Evolutionary conservation across 1,140 invertebrate species (phyloP).

Genomic region (Tenebrio molitor): DNA sequence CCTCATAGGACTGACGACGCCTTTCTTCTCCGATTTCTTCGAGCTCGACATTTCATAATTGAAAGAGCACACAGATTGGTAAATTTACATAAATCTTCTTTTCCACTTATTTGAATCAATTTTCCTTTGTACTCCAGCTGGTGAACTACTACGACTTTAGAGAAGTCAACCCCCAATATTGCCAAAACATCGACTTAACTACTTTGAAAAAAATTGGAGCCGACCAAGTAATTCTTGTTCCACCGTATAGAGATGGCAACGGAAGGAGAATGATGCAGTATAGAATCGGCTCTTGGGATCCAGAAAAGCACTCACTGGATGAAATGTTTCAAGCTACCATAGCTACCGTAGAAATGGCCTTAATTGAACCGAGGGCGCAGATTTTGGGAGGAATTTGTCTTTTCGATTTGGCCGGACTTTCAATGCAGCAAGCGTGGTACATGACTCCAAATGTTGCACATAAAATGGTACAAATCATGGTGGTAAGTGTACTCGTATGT

Average conservation of each 20-base stretch:
- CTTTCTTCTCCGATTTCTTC: constrained; percentile 85
- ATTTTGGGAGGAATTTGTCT: constrained; percentile 82
- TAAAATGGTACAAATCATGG: constrained; percentile 76
- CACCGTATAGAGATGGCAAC: constrained; percentile 80
- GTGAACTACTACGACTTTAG: constrained; percentile 83
- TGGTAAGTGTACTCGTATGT: constrained; percentile 69
- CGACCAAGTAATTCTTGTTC: constrained; percentile 77
- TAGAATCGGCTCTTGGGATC: constrained; percentile 80
- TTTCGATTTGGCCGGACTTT: constrained; percentile 80
- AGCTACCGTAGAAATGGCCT: constrained; percentile 78
- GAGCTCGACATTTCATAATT: constrained; percentile 85
- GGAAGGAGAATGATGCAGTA: constrained; percentile 78
- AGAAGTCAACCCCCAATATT: constrained; percentile 78
- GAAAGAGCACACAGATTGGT: constrained; percentile 86
- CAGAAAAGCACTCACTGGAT: constrained; percentile 74
- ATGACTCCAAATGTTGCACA: constrained; percentile 78
- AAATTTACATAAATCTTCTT: no score
- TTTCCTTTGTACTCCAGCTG: constrained; percentile 72
- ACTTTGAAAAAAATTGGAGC: constrained; percentile 78
- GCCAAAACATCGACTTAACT: constrained; percentile 75
- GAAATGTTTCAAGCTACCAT: constrained; percentile 82
- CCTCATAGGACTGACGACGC: constrained; percentile 85
- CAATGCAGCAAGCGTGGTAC: constrained; percentile 78
- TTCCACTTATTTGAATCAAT: no score
- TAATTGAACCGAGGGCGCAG: constrained; percentile 80